Conservation (phyloP, 2,888 invertebrate genomes). For the Julus scandinavius region DNA sequence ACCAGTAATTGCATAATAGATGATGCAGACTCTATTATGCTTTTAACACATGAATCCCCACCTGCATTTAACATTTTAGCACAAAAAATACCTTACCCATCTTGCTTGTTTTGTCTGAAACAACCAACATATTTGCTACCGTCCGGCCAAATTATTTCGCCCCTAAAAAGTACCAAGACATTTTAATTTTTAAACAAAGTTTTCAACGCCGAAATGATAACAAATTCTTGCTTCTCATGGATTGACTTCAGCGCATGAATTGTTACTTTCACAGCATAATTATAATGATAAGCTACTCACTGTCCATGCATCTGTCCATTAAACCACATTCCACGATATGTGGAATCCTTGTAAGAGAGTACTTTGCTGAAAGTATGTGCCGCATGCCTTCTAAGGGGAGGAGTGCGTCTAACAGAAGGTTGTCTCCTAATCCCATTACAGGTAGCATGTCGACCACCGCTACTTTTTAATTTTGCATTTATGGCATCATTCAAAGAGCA, state of each 20-base stretch:
- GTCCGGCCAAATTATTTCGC: constrained; percentile 84
- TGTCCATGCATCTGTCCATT: constrained; percentile 85
- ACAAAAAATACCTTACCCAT: constrained; percentile 71
- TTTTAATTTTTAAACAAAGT: too few species aligned
- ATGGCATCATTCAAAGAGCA: constrained; percentile 80
- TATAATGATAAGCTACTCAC: constrained; percentile 61
- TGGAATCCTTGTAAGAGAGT: constrained; percentile 78
- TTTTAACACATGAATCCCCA: too few species aligned
- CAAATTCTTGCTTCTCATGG: too few species aligned
- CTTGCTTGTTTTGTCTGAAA: constrained; percentile 78
- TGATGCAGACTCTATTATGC: too few species aligned
- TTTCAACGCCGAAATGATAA: too few species aligned
- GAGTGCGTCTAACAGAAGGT: constrained; percentile 69
- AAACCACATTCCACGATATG: constrained; percentile 82
- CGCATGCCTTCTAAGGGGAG: constrained; percentile 78
- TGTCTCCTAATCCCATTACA: constrained; percentile 58
- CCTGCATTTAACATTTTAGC: constrained; percentile 66
- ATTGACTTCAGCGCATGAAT: too few species aligned
- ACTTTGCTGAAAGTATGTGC: constrained; percentile 79
- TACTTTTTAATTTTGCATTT: constrained; percentile 67
- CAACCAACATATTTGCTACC: constrained; percentile 84
- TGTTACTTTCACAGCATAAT: constrained; percentile 34
- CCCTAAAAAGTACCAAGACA: too few species aligned
- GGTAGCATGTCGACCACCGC: not conserved
- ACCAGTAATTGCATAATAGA: too few species aligned